phyloP scores from a whole-genome alignment of 2,113 vertebrate genomes.

The Trichechus manatus region DNA sequence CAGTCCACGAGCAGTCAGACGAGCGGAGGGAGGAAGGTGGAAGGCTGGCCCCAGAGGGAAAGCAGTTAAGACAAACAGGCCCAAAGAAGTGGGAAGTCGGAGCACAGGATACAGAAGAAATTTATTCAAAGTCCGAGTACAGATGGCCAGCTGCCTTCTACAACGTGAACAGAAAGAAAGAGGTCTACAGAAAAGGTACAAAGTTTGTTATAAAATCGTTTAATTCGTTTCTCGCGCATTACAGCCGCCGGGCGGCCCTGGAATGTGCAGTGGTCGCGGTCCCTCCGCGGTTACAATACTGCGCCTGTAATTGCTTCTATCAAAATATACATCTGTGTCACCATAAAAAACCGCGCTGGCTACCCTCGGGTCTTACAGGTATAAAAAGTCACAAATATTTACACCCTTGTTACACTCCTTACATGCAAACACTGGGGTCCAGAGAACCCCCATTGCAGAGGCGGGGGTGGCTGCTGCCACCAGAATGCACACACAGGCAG shows the following conservation, averaged over 20 bases:
- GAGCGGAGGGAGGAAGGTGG: fast-evolving
- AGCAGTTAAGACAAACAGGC: conserved; percentile 65
- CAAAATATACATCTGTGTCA: conserved; percentile 92
- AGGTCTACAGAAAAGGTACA: conserved; percentile 87
- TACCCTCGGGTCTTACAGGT: conserved; percentile 87
- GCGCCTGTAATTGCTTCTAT: conserved; percentile 88
- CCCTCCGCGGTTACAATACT: conserved; percentile 88
- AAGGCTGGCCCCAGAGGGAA: conserved; percentile 4
- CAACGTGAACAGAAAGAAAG: conserved; percentile 86
- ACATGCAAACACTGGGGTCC: conserved; percentile 84
- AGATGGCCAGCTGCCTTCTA: conserved; percentile 87
- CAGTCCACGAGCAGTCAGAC: too few species aligned
- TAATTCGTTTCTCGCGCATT: conserved; percentile 87
- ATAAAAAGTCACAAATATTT: conserved; percentile 93
- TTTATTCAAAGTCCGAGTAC: conserved; percentile 91
- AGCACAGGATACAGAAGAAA: conserved; percentile 87
- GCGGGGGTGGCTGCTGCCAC: not conserved
- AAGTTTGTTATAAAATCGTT: conserved; percentile 89
- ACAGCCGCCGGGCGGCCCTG: conserved; percentile 81
- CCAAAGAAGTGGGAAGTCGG: conserved; percentile 85
- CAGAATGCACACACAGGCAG: not conserved
- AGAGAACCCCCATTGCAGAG: conserved; percentile 42
- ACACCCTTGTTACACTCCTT: conserved; percentile 89
- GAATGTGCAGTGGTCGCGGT: conserved; percentile 80
- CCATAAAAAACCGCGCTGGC: conserved; percentile 87